Percentiles rank a stretch among this genome's conserved stretches.
phyloP scores from a whole-genome alignment of 53 echinoderm and acorn worm genomes.

The Pentamera pediparva region DNA sequence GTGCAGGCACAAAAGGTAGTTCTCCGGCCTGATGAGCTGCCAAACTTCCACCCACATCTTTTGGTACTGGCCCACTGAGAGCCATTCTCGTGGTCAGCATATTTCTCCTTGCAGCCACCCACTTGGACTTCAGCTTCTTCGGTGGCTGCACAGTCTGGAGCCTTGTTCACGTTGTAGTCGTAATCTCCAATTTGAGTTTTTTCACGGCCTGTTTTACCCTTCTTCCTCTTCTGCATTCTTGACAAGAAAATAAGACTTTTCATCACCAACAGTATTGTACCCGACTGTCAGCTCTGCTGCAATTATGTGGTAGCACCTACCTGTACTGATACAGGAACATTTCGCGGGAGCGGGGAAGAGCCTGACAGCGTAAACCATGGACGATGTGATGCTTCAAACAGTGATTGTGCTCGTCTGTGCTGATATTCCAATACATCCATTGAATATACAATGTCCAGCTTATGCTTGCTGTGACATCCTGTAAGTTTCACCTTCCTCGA shows the following conservation, averaged over 20 bases:
- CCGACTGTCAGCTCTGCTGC: not conserved
- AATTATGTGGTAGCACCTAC: conserved; percentile 1
- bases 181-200: not conserved
- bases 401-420: not conserved
- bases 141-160: too few species aligned
- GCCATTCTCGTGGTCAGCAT: too few species aligned
- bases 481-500: not conserved
- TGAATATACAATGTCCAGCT: not conserved
- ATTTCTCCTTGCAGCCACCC: too few species aligned
- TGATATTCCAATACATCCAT: not conserved
- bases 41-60: too few species aligned
- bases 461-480: not conserved
- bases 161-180: not conserved
- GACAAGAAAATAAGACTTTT: not conserved
- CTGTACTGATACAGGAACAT: not conserved
- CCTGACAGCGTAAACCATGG: not conserved
- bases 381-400: not conserved
- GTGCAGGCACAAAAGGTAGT: too few species aligned
- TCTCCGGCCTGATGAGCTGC: too few species aligned
- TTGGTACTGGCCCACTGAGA: too few species aligned
- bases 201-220: not conserved
- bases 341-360: not conserved
- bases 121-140: too few species aligned
- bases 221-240: not conserved
- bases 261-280: not conserved